Evolutionary conservation across 2,113 vertebrate genomes (phyloP).

Genomic region (Phainopepla nitens): DNA sequence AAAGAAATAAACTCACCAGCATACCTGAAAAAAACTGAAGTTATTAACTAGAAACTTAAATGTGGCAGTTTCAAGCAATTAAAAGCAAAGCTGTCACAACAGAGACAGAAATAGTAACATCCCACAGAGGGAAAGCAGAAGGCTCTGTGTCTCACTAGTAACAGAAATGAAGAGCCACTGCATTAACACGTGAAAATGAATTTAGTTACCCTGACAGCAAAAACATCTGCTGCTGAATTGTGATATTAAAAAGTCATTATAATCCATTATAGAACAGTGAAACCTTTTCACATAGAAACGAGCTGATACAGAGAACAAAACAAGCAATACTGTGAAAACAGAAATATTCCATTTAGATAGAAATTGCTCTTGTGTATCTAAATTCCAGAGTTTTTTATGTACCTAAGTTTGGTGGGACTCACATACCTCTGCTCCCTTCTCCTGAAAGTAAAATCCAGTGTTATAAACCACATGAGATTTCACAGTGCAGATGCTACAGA

Average conservation of each 20-base stretch:
- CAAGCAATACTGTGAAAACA: neutral
- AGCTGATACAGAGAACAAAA: neutral
- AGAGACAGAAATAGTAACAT: slow-evolving; percentile 8
- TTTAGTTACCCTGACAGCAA: slow-evolving; percentile 21
- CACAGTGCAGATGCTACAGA: neutral
- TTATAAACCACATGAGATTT: neutral
- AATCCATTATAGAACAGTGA: neutral
- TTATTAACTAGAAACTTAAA: neutral
- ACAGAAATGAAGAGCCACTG: slow-evolving; percentile 22
- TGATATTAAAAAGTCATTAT: neutral
- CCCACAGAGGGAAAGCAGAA: slow-evolving; percentile 16
- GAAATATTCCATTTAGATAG: neutral
- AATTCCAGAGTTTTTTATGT: neutral
- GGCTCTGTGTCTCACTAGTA: neutral
- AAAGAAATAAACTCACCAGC: neutral
- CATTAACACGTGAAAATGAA: slow-evolving; percentile 24
- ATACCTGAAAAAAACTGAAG: neutral
- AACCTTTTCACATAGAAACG: neutral
- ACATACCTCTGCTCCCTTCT: neutral
- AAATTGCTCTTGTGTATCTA: neutral
- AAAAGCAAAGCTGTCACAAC: slow-evolving; percentile 17
- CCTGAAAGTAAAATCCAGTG: neutral
- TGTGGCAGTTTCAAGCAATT: neutral
- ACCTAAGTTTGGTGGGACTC: neutral
- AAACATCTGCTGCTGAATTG: slow-evolving; percentile 12